Evolutionary conservation across 2,888 invertebrate genomes (phyloP).

Genomic region (Ecliptopera silaceata): DNA sequence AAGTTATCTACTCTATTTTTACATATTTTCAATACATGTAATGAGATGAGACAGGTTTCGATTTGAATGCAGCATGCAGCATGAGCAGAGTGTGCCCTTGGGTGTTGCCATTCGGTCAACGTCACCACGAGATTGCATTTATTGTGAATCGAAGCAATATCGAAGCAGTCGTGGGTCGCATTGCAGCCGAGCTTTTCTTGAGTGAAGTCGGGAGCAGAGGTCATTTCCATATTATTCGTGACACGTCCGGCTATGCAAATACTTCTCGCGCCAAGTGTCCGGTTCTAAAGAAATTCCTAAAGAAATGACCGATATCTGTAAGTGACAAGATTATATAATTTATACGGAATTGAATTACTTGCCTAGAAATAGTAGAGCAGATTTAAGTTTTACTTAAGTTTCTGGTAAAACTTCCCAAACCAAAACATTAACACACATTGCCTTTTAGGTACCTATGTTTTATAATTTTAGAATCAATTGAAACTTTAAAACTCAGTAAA

Average conservation of each 20-base stretch:
- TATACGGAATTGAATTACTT: too few relatives aligned
- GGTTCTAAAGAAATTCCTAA: constrained; percentile 28
- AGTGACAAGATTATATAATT: constrained; percentile 6
- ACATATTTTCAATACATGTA: neutral
- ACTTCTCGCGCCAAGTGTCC: constrained; percentile 46
- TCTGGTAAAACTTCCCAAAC: neutral
- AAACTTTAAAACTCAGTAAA: too few relatives aligned
- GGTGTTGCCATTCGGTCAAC: constrained; percentile 14
- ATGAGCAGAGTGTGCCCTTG: constrained; percentile 1
- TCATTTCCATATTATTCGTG: constrained; percentile 79
- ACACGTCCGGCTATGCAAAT: constrained; percentile 80
- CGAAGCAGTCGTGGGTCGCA: constrained; percentile 48
- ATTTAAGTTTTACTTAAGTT: too few relatives aligned
- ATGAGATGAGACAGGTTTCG: neutral
- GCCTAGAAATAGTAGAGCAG: too few relatives aligned
- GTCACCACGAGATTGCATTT: constrained; percentile 38
- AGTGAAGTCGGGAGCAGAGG: constrained; percentile 40
- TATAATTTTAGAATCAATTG: too few relatives aligned
- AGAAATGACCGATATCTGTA: constrained; percentile 24
- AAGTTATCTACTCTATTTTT: too few relatives aligned
- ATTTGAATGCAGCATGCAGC: neutral
- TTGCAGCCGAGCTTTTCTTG: constrained; percentile 48
- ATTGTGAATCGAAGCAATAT: constrained; percentile 69
- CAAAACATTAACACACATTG: too few relatives aligned
- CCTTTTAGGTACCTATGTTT: too few relatives aligned